Evolutionary conservation across 92 coral and sea anemone genomes (phyloP).

Genomic region (Palythoa grandiflora): DNA sequence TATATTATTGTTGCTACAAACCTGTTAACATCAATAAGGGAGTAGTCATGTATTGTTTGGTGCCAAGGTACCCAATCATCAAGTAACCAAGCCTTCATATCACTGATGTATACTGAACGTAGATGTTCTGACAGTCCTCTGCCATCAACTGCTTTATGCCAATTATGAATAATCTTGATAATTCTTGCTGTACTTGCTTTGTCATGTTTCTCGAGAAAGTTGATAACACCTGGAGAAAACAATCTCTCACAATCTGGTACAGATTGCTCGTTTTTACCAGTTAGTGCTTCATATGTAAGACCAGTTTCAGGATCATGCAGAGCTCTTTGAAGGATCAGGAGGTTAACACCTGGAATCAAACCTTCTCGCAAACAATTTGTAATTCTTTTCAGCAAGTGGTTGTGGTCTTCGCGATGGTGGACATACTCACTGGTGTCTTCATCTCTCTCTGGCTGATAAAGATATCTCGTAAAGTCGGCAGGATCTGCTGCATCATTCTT

Average conservation of each 20-base stretch:
- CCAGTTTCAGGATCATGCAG: constrained; percentile 75
- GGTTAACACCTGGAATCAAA: constrained; percentile 59
- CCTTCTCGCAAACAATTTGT: constrained; percentile 62
- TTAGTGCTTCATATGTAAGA: constrained; percentile 80
- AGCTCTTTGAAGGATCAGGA: constrained; percentile 58
- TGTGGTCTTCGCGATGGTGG: constrained; percentile 78
- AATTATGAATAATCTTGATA: constrained; percentile 64
- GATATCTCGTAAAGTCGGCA: constrained; percentile 60
- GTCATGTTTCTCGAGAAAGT: constrained; percentile 53
- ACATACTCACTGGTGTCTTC: constrained; percentile 53
- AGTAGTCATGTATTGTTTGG: constrained; percentile 39
- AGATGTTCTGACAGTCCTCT: constrained; percentile 67
- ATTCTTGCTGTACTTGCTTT: constrained; percentile 58
- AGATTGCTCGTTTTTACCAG: constrained; percentile 85
- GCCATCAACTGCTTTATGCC: constrained; percentile 88
- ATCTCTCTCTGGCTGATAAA: constrained; percentile 78
- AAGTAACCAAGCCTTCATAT: constrained; percentile 69
- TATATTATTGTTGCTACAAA: not conserved
- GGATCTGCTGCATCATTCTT: constrained; percentile 48
- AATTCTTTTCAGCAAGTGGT: constrained; percentile 70
- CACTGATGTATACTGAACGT: constrained; percentile 51
- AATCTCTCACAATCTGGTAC: constrained; percentile 81
- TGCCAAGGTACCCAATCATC: constrained; percentile 83
- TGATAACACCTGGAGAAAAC: constrained; percentile 69
- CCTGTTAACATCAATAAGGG: constrained; percentile 79